These are phyloP conservation scores for Muntiacus reevesi DNA, from an alignment of 2,113 vertebrate genomes.

Conservation along the genomic window DNA sequence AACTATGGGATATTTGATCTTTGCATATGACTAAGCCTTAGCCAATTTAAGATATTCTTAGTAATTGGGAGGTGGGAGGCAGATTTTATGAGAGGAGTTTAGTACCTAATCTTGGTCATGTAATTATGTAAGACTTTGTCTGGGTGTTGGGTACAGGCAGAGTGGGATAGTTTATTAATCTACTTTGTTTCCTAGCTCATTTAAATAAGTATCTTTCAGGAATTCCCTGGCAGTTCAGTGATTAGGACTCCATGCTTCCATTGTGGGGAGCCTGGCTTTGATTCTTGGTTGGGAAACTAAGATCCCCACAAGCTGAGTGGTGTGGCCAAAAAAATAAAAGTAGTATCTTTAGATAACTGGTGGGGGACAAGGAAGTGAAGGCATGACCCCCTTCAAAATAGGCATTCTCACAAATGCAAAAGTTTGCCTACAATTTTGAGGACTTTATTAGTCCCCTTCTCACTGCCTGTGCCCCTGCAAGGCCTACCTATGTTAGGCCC, in stretches of 20 bases:
- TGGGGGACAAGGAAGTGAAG: not conserved
- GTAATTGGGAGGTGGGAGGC: not conserved
- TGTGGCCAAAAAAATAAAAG: not conserved
- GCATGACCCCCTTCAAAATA: not conserved
- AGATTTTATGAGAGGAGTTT: slow-evolving; percentile 21
- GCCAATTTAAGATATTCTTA: slow-evolving; percentile 41
- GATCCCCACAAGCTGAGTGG: not conserved
- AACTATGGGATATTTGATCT: not conserved
- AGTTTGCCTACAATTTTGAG: not conserved
- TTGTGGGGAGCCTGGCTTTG: not conserved
- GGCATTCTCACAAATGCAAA: not conserved
- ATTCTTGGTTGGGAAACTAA: not conserved
- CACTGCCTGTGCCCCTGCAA: not conserved
- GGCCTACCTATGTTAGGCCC: not conserved
- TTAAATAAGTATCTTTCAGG: not conserved
- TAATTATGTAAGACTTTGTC: slow-evolving; percentile 6
- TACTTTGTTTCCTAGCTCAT: not conserved
- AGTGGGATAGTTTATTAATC: not conserved
- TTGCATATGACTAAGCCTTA: slow-evolving; percentile 1
- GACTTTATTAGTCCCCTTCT: not conserved
- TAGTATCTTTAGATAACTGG: not conserved
- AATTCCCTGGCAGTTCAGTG: not conserved
- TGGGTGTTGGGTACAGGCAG: not conserved
- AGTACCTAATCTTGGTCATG: slow-evolving; percentile 12
- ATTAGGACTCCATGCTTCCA: not conserved